A percentile compares a stretch with the other conserved stretches of the same genome.
phyloP scores from a whole-genome alignment of 2,888 invertebrate genomes.

The Amblyjoppa proteus region DNA sequence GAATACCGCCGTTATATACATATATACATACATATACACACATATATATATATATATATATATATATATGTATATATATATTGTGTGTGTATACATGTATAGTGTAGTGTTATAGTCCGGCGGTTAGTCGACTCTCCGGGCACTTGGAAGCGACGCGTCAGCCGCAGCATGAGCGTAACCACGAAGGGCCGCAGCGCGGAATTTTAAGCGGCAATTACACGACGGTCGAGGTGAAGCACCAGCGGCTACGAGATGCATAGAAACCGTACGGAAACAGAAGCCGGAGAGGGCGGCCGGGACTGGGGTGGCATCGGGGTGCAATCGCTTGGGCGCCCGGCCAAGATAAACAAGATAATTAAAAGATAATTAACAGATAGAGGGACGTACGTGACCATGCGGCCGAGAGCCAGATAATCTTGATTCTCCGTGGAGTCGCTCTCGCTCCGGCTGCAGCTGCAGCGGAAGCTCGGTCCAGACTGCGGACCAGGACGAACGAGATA shows the following conservation, averaged over 20 bases:
- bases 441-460: constrained; percentile 4
- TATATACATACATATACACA: no score
- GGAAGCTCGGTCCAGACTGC: constrained; percentile 3
- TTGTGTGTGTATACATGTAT: neutral
- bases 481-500: constrained; percentile 39
- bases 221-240: constrained; percentile 52
- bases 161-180: constrained; percentile 60
- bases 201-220: constrained; percentile 76
- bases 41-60: no score
- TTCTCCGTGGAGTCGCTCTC: constrained; percentile 35
- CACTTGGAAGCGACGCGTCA: constrained; percentile 55
- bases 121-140: constrained; percentile 61
- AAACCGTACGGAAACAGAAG: constrained; percentile 21
- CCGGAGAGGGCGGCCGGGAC: neutral
- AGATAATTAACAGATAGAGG: constrained; percentile 81
- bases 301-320: neutral
- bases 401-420: constrained; percentile 64
- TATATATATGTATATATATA: no score
- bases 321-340: constrained; percentile 69
- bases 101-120: constrained; percentile 28
- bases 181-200: constrained; percentile 60
- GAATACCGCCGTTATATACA: neutral
- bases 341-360: constrained; percentile 84
- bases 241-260: constrained; percentile 32
- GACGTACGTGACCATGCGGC: constrained; percentile 74